phyloP scores from a whole-genome alignment of 2,888 invertebrate genomes.

The Phrixothrix hirtus region DNA sequence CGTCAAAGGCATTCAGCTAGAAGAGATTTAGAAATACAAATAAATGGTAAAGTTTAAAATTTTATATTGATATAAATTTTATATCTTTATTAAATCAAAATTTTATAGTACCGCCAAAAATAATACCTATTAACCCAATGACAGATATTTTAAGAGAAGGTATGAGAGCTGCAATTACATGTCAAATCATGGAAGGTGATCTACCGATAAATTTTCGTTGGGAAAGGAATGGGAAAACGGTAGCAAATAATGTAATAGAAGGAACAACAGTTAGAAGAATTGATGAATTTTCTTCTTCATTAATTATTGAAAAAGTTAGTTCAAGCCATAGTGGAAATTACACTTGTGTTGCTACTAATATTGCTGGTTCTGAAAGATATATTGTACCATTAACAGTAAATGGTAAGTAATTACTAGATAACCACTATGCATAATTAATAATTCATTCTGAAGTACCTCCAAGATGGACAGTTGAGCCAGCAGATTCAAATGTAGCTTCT shows the following conservation, averaged over 20 bases:
- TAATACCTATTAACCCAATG: slow-evolving; percentile 81
- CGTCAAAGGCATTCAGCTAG: slow-evolving; percentile 79
- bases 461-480: slow-evolving; percentile 84
- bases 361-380: slow-evolving; percentile 78
- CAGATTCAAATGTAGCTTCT: slow-evolving; percentile 79
- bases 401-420: slow-evolving; percentile 60
- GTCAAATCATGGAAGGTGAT: slow-evolving; percentile 90
- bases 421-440: too few species aligned
- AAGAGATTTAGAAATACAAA: slow-evolving; percentile 74
- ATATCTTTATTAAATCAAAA: slow-evolving; percentile 6
- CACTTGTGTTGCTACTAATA: slow-evolving; percentile 88
- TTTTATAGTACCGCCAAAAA: slow-evolving; percentile 77
- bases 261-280: slow-evolving; percentile 64
- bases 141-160: slow-evolving; percentile 80
- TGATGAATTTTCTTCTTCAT: slow-evolving; percentile 84
- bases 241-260: slow-evolving; percentile 56
- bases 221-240: slow-evolving; percentile 84
- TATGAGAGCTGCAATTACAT: slow-evolving; percentile 86
- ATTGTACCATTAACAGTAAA: slow-evolving; percentile 82
- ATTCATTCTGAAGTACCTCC: slow-evolving; percentile 87
- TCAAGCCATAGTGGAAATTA: slow-evolving; percentile 88
- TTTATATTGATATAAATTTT: too few species aligned
- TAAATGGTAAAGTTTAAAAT: too few species aligned
- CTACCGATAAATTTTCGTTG: slow-evolving; percentile 89
- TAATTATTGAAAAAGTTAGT: slow-evolving; percentile 83